Conservation (phyloP, 2,888 invertebrate genomes). For the Actias luna region DNA sequence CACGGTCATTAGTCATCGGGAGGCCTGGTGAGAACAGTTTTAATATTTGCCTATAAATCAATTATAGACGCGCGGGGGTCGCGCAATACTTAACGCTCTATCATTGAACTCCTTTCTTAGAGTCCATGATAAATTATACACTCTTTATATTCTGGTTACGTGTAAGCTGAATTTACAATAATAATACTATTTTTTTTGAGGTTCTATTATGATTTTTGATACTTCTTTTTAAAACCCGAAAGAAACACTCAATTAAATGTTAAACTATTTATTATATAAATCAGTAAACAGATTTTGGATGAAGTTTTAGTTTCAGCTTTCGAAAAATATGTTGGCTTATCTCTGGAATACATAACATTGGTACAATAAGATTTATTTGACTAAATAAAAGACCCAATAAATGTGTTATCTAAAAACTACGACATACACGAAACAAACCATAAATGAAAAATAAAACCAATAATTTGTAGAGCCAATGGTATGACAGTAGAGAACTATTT, state of each 20-base stretch:
- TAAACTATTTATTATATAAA: no score
- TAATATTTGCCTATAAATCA: conserved; percentile 80
- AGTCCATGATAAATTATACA: conserved; percentile 54
- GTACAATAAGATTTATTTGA: neutral
- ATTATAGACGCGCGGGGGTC: conserved; percentile 66
- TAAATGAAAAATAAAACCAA: neutral
- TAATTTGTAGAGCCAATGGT: neutral
- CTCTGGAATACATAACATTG: neutral
- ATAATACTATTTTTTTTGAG: no score
- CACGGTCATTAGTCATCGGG: conserved; percentile 65
- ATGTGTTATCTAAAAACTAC: neutral
- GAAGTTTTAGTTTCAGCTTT: neutral
- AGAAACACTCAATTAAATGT: neutral
- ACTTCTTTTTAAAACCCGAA: neutral
- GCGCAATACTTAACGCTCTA: conserved; percentile 63
- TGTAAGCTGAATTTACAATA: neutral
- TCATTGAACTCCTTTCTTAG: conserved; percentile 62
- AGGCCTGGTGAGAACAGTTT: conserved; percentile 72
- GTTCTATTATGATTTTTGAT: no score
- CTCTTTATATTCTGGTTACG: conserved; percentile 30
- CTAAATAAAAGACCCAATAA: neutral
- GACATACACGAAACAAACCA: neutral
- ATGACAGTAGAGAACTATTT: neutral
- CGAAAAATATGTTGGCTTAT: neutral
- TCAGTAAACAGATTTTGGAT: no score